Base-by-base conservation (phyloP, 1,140 invertebrate genomes). In the Leptopilina clavipes region DNA sequence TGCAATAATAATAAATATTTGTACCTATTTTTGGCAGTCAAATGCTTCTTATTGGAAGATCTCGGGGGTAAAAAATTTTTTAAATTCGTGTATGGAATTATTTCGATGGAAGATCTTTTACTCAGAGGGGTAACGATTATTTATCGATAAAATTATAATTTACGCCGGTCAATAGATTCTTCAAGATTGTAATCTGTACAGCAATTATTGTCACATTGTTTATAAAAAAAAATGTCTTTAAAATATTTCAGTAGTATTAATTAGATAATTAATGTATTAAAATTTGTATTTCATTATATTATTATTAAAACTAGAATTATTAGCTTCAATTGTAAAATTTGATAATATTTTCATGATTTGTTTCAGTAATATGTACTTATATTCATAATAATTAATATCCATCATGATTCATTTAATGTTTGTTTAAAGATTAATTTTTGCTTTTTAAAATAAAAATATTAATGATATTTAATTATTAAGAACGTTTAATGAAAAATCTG, bases 151-250 rank as follows among this genome's bases (percentile, higher is more conserved):
- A 8, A n/a, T 65, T 65, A n/a, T 37, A 18, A 52, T 25, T 31
- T 25, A 37, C 25, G n/a, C 31, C 5, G 12, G 1, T 31, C 59
- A 31, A 19, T 12, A 65, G 25, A 65, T 31, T 65, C 14, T 37
- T 65, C 12, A 31, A 22, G n/a, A 2, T 5, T 22, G n/a, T n/a
- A 12, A 65, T 65, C 12, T 65, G 6, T 65, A 31, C 7, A 65
- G n/a, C 59, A 65, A 65, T 65, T 65, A 65, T 65, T 65, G 59
- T 65, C 59, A 65, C 11, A 17, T 65, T 31, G 25, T 65, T 65
- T 31, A 25, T 31, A 65, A 31, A 31, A 22, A 12, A 65, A 65
- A 31, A 40, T 40, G 37, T 40, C 37, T 40, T 40, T 6, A 40
- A n/a, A 31, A 31, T 31, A 31, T 31, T 40, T 40, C 9, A 9